Conservation (phyloP, 2,113 vertebrate species). For the Cichladusa arquata region DNA sequence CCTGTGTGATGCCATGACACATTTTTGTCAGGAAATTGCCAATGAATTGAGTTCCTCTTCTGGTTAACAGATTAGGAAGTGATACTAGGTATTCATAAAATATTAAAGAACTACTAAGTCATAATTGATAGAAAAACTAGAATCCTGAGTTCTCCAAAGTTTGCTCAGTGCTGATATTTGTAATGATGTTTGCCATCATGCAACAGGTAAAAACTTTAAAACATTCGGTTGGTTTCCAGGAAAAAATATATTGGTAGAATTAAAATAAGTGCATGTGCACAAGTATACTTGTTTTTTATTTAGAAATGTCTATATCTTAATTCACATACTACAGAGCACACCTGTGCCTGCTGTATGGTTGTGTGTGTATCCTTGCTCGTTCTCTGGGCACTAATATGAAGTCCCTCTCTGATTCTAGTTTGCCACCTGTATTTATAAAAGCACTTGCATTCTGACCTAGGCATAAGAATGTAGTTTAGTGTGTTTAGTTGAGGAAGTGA, state of each 20-base stretch:
- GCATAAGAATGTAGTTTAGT: not conserved
- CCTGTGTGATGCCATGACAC: not conserved
- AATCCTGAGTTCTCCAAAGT: not conserved
- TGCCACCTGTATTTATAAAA: not conserved
- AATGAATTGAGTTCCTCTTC: not conserved
- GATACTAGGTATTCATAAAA: not conserved
- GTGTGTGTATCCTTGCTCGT: not conserved
- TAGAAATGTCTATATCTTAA: not conserved
- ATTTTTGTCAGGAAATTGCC: not conserved
- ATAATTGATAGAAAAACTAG: not conserved
- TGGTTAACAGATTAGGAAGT: not conserved
- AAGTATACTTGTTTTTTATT: not conserved
- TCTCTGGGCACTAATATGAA: not conserved
- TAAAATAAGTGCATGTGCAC: not conserved
- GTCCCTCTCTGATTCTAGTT: not conserved
- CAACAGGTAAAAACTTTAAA: not conserved
- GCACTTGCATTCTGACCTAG: not conserved
- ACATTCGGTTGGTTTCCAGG: not conserved
- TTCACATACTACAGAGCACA: not conserved
- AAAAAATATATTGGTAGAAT: not conserved
- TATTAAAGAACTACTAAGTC: not conserved
- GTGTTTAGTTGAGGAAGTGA: not conserved
- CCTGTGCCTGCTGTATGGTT: rapidly evolving
- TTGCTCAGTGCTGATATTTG: not conserved
- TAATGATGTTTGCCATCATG: not conserved